A percentile compares a stretch with the other conserved stretches of the same genome.
phyloP scores from a whole-genome alignment of 2,113 vertebrate species.

The Tachycineta bicolor region DNA sequence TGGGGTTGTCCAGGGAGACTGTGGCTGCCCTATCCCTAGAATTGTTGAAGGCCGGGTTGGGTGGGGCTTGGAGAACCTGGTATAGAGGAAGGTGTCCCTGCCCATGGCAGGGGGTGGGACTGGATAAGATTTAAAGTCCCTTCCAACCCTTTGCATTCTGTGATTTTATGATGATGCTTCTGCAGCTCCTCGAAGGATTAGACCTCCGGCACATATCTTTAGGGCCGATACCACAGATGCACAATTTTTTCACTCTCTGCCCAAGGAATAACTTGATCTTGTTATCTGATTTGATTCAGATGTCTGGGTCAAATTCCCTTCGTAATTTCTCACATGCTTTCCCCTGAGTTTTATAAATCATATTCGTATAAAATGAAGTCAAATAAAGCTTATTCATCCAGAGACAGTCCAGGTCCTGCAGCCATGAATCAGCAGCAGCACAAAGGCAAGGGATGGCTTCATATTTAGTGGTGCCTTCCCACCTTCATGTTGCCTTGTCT shows the following conservation, averaged over 20 bases:
- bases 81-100: background rate
- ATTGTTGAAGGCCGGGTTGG: background rate
- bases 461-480: background rate
- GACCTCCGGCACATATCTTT: background rate
- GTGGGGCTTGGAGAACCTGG: accelerated
- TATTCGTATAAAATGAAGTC: background rate
- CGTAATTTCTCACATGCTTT: background rate
- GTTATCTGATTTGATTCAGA: background rate
- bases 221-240: background rate
- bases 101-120: accelerated
- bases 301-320: background rate
- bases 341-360: background rate
- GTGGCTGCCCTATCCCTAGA: background rate
- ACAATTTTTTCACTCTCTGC: background rate
- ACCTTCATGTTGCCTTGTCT: background rate
- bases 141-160: background rate
- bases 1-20: accelerated
- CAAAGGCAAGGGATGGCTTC: background rate
- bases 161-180: background rate
- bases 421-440: background rate
- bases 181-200: background rate
- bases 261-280: slow-evolving; percentile 13
- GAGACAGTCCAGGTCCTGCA: background rate
- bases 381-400: background rate
- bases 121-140: background rate